Evolutionary conservation across 2,888 invertebrate species (phyloP), one percentile per base, ranked within the genome.

Genomic region (Hypselothyrea guttata): DNA sequence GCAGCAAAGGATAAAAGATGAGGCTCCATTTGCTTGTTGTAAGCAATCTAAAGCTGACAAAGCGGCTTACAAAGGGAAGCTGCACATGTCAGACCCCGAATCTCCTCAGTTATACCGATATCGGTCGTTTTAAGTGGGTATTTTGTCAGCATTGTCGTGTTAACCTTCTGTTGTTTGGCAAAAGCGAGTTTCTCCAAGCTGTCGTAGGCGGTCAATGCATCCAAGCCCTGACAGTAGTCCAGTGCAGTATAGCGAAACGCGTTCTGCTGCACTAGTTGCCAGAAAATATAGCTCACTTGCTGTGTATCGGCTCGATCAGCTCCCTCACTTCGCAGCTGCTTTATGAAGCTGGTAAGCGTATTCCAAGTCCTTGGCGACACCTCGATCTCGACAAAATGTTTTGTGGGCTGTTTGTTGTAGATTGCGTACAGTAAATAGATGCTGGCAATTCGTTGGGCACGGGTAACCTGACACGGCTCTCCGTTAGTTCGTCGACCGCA

Each of bases 351-450:
- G 7, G 49, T 61, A 0, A 89, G 56, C 1, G 67, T 49, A 1
- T 63, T 48, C 88, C 88, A 89, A 0, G 83, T 76, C 1, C 54
- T 28, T 2, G 55, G 58, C 1, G 79, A 77, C 0, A 87, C 64
- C 9, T 87, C 75, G 2, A 89, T 78, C 49, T 88, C 89, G 0
- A 79, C 57, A 52, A 74, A 89, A 4, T 69, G 62, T 18, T 77
- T 67, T 0, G 89, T 89, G 0, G 89, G 89, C 33, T 89, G 89
- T 47, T 88, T 88, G 48, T 88, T 85, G 47, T 85, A 88, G 31
- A 88, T 74, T 7, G 76, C 78, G 51, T 88, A 88, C 2, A 89
- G 60, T 2, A 89, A 52, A 47, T 70, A 89, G 4, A 89, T 52
- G 4, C 72, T 86, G 0, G 85, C 88, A 41, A 88, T 64, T 15